Evolutionary conservation across 2,113 vertebrate species (phyloP).

Genomic region (Carassius auratus): DNA sequence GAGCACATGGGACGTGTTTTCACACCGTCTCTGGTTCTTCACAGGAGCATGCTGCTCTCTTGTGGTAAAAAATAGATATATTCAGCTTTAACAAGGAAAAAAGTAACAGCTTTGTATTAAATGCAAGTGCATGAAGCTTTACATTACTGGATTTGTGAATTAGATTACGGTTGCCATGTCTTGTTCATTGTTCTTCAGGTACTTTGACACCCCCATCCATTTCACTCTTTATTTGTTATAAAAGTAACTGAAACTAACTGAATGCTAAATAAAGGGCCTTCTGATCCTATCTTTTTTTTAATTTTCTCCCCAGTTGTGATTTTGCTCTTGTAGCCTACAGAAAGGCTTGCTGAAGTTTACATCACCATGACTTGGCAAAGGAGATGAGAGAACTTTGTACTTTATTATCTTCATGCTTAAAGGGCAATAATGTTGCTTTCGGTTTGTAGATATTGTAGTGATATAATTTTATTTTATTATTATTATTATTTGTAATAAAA

Average conservation of each 20-base stretch:
- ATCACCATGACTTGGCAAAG: conserved; percentile 36
- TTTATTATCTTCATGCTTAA: conserved; percentile 2
- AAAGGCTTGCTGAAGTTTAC: conserved; percentile 1
- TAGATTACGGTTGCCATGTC: neutral
- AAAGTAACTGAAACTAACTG: neutral
- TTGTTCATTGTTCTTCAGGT: neutral
- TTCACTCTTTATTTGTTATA: neutral
- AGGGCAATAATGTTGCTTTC: neutral
- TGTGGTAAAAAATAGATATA: conserved; percentile 10
- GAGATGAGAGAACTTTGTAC: conserved; percentile 7
- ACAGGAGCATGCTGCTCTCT: conserved; percentile 52
- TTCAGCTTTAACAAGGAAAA: neutral
- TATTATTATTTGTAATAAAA: no score
- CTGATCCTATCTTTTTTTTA: neutral
- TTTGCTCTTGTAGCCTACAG: neutral
- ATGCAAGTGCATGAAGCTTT: neutral
- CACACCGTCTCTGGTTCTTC: neutral
- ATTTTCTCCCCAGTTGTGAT: neutral
- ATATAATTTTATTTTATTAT: no score
- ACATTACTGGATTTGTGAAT: neutral
- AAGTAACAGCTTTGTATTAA: neutral
- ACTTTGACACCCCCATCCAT: neutral
- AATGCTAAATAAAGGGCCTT: neutral
- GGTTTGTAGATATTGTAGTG: neutral
- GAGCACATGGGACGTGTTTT: neutral